Evolutionary conservation across 1,140 invertebrate genomes (phyloP).

Genomic region (Drosophila varians): DNA sequence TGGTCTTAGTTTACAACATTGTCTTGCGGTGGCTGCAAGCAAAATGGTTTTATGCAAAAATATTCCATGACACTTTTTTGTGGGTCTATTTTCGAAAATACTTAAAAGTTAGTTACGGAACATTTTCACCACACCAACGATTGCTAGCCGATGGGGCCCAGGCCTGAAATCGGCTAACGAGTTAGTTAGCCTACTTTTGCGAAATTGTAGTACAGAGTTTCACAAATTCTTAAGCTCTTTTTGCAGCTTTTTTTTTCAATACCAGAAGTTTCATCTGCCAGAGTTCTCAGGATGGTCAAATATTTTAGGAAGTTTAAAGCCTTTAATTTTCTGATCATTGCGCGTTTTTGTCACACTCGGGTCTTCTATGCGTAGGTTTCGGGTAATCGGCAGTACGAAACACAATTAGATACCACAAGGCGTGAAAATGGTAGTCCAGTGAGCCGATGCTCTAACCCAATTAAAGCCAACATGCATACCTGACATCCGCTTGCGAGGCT

Average conservation of each 20-base stretch:
- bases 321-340: too few species aligned
- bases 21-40: slow-evolving; percentile 74
- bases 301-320: background rate
- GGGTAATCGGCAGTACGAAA: background rate
- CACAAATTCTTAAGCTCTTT: background rate
- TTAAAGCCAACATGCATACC: slow-evolving; percentile 19
- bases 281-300: background rate
- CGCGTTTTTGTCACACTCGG: too few species aligned
- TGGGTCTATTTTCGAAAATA: slow-evolving; percentile 29
- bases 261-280: too few species aligned
- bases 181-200: background rate
- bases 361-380: background rate
- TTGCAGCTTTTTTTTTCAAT: background rate
- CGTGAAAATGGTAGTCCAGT: background rate
- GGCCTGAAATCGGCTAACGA: slow-evolving; percentile 1
- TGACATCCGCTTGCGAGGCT: slow-evolving; percentile 34
- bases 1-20: slow-evolving; percentile 70
- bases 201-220: background rate
- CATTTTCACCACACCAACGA: slow-evolving; percentile 11
- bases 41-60: slow-evolving; percentile 76
- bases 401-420: slow-evolving; percentile 18
- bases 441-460: slow-evolving; percentile 10
- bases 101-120: slow-evolving; percentile 39
- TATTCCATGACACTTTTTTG: slow-evolving; percentile 34
- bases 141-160: background rate